Evolutionary conservation across 2,797 vertebrate genomes (phyloP).

Genomic region (Euphonia xanthogaster): DNA sequence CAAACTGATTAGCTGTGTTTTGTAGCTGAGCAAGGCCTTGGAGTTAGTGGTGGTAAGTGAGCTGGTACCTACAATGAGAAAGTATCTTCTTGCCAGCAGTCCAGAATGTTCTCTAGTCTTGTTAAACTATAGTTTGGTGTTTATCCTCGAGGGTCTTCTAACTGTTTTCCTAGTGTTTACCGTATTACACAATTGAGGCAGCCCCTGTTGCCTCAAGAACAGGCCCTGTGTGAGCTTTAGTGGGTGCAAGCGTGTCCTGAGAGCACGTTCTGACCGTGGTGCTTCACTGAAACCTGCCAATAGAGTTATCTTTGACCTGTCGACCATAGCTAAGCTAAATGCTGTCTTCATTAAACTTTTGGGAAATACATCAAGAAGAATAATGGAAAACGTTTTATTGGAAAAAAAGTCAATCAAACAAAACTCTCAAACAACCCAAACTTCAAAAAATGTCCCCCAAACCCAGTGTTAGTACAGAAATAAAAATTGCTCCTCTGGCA

Average conservation of each 20-base stretch:
- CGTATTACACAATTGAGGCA: not conserved
- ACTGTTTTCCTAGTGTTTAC: not conserved
- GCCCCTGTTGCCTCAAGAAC: not conserved
- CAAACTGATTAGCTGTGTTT: not conserved
- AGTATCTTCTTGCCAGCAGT: not conserved
- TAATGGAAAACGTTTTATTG: not conserved
- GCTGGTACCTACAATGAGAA: not conserved
- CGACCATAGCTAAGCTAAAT: not conserved
- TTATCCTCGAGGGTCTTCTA: not conserved
- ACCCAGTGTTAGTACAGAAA: not conserved
- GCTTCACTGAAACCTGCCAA: not conserved
- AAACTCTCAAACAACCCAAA: not conserved
- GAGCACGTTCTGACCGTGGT: not conserved
- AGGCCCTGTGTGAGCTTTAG: not conserved
- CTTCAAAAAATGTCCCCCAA: accelerated
- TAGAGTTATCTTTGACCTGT: not conserved
- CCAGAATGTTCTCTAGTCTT: not conserved
- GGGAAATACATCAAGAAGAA: not conserved
- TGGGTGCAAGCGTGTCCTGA: accelerated
- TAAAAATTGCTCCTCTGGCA: not conserved
- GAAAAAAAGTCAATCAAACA: not conserved
- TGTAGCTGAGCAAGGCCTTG: not conserved
- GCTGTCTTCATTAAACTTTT: not conserved
- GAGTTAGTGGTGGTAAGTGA: not conserved
- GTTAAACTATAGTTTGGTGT: not conserved